Base-by-base conservation (phyloP, 2,888 invertebrate species). In the Hemistola chrysoprasaria region DNA sequence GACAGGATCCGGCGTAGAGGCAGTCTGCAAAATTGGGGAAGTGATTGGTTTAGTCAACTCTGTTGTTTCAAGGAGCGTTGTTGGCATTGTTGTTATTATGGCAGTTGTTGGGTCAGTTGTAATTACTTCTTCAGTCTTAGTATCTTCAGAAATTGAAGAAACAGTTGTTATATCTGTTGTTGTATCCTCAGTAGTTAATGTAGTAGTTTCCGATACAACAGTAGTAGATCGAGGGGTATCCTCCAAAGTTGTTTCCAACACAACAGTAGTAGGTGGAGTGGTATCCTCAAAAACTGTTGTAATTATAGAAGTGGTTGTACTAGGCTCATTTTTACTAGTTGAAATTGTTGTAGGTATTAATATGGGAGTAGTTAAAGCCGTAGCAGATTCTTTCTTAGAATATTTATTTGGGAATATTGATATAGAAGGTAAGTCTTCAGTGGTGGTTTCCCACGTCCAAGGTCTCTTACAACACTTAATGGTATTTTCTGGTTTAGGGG, bases 371-470 rank as follows among this genome's bases (percentile, higher is more conserved):
- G 16, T 16, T 4, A 16, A 16, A 16, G 16, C 21, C n/a, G 30
- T 20, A 23, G 36, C 23, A 16, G 11, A 30, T 22, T 5, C 3
- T 6, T 1, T 25, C 16, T 16, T 16, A n/a, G n/a, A n/a, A n/a
- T n/a, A n/a, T n/a, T n/a, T 20, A 16, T 7, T 29, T 5, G 20
- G n/a, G 5, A 20, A 8, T 8, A 20, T 21, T 29, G n/a, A 16
- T 16, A 16, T 3, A 16, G 16, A 3, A 3, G 8, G 8, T 22
- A 30, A 28, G 29, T 11, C 30, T 27, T 49, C 47, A 23, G 37
- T 45, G 3, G 59, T 59, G 1, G 58, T 59, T 27, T 59, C 51
- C 62, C 61, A 65, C 36, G 51, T 59, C 24, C 39, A 38, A 21
- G 64, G 60, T 47, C 57, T 55, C 10, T 62, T 37, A 38, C 62